These are phyloP conservation scores for Listronotus oregonensis DNA, from an alignment of 1,140 invertebrate species.

Conservation along the genomic window DNA sequence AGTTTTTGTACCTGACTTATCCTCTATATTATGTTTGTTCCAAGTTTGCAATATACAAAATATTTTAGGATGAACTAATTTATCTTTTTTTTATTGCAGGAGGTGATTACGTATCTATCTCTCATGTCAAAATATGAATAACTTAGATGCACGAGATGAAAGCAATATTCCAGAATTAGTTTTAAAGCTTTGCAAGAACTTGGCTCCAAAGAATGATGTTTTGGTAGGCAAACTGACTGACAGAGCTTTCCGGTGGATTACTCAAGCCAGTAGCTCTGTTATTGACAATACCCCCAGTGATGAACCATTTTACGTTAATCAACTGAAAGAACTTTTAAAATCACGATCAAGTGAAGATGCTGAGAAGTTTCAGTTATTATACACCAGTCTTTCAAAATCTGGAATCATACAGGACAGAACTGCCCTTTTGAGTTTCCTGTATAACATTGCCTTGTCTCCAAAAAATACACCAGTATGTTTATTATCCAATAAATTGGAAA, in stretches of 20 bases:
- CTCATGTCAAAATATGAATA: constrained; percentile 20
- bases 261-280: constrained; percentile 20
- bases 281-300: constrained; percentile 33
- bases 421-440: constrained; percentile 33
- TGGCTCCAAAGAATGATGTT: constrained; percentile 49
- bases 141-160: constrained; percentile 24
- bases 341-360: constrained; percentile 38
- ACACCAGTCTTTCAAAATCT: constrained; percentile 49
- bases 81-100: constrained; percentile 19
- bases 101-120: constrained; percentile 1
- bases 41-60: too few relatives aligned
- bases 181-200: constrained; percentile 49
- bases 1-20: too few relatives aligned
- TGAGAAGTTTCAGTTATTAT: constrained; percentile 50
- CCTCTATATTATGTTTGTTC: too few relatives aligned
- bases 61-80: constrained; percentile 31
- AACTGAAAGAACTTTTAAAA: constrained; percentile 44
- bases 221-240: constrained; percentile 44
- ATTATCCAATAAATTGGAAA: constrained; percentile 29
- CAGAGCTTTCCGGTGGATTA: constrained; percentile 46
- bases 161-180: constrained; percentile 44
- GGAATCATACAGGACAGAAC: constrained; percentile 28
- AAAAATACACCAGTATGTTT: constrained; percentile 10
- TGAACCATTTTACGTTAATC: constrained; percentile 42
- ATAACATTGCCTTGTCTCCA: constrained; percentile 22